Percentiles rank a stretch among this genome's conserved stretches.
These are phyloP conservation scores for Hydropsyche betteni DNA, from an alignment of 2,888 invertebrate species.

Conservation along the genomic window DNA sequence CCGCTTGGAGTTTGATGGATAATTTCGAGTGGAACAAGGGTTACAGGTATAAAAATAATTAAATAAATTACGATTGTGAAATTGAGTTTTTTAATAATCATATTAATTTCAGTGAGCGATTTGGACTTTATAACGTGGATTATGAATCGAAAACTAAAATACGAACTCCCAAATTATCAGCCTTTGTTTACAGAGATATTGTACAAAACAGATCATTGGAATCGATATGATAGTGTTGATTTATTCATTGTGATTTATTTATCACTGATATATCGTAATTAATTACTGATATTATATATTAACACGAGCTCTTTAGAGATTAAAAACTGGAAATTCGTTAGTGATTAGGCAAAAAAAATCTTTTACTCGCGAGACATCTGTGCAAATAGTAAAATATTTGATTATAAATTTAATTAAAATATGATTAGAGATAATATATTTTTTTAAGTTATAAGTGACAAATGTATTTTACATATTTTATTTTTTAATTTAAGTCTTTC, in stretches of 20 bases:
- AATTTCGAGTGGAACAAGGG: conserved; percentile 63
- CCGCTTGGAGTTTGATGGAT: conserved; percentile 52
- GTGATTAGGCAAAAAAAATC: too few species aligned
- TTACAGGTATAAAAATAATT: conserved; percentile 65
- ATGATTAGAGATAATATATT: too few species aligned
- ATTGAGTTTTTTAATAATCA: background rate
- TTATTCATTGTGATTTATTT: background rate
- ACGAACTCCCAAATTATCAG: conserved; percentile 71
- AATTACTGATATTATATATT: too few species aligned
- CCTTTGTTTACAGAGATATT: conserved; percentile 62
- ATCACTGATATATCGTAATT: too few species aligned
- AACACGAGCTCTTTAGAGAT: too few species aligned
- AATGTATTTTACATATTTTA: too few species aligned
- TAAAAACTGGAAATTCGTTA: too few species aligned
- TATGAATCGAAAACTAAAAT: conserved; percentile 67
- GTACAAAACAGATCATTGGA: conserved; percentile 54
- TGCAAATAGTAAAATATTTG: too few species aligned
- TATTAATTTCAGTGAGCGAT: conserved; percentile 67
- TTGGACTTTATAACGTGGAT: conserved; percentile 75
- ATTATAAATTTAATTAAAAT: too few species aligned
- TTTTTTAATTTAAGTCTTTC: too few species aligned
- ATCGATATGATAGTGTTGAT: background rate
- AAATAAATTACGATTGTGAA: background rate
- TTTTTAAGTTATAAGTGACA: too few species aligned
- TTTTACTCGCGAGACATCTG: too few species aligned